These are phyloP conservation scores for Physella acuta DNA, from an alignment of 1,140 invertebrate genomes.

Conservation along the genomic window DNA sequence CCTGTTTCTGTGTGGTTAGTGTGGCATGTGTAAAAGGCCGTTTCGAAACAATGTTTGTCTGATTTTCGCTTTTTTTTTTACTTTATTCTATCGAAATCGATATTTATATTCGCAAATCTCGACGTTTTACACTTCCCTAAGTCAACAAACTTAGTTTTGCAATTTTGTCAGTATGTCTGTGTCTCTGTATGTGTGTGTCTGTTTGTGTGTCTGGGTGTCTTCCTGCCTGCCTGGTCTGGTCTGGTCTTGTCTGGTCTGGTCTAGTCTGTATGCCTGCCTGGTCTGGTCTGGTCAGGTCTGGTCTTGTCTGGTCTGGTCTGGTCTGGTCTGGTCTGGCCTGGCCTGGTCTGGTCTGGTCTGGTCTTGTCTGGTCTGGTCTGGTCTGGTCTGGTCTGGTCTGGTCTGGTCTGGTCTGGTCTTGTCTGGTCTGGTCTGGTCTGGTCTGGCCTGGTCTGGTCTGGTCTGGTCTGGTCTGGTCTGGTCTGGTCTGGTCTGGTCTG, in stretches of 20 bases:
- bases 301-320: background rate
- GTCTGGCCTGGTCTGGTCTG: background rate
- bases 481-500: background rate
- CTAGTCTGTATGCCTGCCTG: background rate
- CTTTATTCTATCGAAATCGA: too few relatives aligned
- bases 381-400: background rate
- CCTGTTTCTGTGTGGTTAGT: too few relatives aligned
- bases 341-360: background rate
- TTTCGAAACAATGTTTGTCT: too few relatives aligned
- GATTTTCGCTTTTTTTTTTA: too few relatives aligned
- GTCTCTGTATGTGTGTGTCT: too few relatives aligned
- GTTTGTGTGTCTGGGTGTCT: too few relatives aligned
- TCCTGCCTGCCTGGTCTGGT: too few relatives aligned
- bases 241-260: background rate
- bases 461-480: background rate
- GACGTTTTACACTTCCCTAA: too few relatives aligned
- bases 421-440: background rate
- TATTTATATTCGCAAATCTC: too few relatives aligned
- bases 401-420: background rate
- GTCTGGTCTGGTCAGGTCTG: background rate
- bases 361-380: background rate
- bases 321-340: background rate
- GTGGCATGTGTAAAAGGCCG: too few relatives aligned
- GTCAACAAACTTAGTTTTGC: too few relatives aligned
- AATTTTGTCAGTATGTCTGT: too few relatives aligned